phyloP scores from a whole-genome alignment of 2,797 vertebrate species.

The Falco naumanni region DNA sequence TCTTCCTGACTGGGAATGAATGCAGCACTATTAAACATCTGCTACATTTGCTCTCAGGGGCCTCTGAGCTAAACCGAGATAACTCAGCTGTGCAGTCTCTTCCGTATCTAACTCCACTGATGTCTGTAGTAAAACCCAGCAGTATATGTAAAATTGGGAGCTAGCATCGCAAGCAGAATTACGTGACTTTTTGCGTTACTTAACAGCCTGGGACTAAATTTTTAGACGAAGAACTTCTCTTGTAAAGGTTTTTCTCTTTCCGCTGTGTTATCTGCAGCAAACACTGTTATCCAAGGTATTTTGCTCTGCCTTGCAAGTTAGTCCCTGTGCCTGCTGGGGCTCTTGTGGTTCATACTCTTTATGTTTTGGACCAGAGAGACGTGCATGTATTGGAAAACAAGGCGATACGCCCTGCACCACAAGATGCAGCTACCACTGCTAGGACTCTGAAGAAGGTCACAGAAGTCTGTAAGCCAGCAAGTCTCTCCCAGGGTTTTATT shows the following conservation, averaged over 20 bases:
- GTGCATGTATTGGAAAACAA: neutral
- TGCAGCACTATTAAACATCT: neutral
- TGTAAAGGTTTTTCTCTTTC: neutral
- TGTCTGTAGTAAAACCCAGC: neutral
- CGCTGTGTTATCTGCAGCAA: neutral
- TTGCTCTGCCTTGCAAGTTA: neutral
- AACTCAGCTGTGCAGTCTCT: neutral
- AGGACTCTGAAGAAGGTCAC: neutral
- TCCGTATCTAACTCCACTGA: neutral
- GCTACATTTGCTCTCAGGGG: fast-evolving
- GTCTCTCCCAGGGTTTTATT: neutral
- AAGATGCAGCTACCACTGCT: neutral
- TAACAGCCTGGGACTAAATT: neutral
- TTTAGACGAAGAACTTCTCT: neutral
- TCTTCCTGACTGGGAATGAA: neutral
- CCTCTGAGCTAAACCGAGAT: neutral
- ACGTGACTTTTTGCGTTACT: neutral
- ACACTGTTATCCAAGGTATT: neutral
- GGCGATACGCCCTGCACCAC: neutral
- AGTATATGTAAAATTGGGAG: neutral
- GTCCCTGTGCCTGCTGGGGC: neutral
- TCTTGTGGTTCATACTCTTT: neutral
- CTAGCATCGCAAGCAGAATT: neutral
- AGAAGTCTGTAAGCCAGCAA: neutral
- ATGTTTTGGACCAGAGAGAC: neutral